Evolutionary conservation across 2,113 vertebrate genomes (phyloP).

Genomic region (Bufo bufo): DNA sequence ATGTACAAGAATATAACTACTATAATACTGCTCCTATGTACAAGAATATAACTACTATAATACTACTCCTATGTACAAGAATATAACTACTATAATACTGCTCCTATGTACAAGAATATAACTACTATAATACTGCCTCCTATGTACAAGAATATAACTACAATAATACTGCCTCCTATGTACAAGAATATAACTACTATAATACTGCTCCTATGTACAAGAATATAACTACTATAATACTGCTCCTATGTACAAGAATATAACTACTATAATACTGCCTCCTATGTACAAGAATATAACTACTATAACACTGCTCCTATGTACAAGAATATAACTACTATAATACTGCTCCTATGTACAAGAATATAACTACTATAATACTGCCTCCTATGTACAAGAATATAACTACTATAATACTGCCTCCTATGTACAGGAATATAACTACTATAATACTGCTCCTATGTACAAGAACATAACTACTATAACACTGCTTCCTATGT

Average conservation of each 20-base stretch:
- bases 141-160: conserved; percentile 7
- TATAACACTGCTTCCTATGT: background rate
- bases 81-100: conserved; percentile 5
- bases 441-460: conserved; percentile 1
- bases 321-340: background rate
- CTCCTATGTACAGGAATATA: background rate
- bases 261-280: conserved; percentile 14
- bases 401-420: background rate
- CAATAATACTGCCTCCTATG: background rate
- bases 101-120: background rate
- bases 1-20: background rate
- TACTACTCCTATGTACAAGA: background rate
- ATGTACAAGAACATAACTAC: conserved; percentile 5
- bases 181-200: conserved; percentile 11
- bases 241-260: background rate
- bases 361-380: conserved; percentile 14
- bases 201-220: background rate
- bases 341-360: conserved; percentile 6
- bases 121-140: background rate
- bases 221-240: conserved; percentile 20
- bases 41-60: conserved; percentile 12
- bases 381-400: background rate
- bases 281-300: conserved; percentile 9
- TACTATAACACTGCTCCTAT: background rate
- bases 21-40: background rate